phyloP scores from a whole-genome alignment of 2,888 invertebrate genomes.

The Caenorhabditis macrosperma region DNA sequence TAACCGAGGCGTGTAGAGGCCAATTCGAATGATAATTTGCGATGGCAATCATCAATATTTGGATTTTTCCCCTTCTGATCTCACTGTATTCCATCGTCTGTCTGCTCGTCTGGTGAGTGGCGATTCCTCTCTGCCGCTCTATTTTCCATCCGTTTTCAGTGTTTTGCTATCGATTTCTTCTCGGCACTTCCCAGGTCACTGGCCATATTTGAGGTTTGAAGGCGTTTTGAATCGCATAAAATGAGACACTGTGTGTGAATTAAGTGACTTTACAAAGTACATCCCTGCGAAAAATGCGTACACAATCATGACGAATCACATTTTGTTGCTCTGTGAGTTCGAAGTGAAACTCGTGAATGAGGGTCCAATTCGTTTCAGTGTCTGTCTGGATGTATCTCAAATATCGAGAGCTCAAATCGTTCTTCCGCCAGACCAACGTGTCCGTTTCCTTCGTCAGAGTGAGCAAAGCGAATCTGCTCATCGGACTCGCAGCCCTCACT shows the following conservation, averaged over 20 bases:
- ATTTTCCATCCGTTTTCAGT: constrained; percentile 41
- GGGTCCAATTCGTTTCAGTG: constrained; percentile 21
- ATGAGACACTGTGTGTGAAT: too few species aligned
- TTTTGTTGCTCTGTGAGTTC: constrained; percentile 42
- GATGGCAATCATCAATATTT: constrained; percentile 61
- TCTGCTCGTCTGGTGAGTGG: constrained; percentile 49
- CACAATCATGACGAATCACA: constrained; percentile 58
- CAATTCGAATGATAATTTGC: constrained; percentile 21
- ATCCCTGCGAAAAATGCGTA: constrained; percentile 57
- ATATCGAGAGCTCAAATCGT: constrained; percentile 53
- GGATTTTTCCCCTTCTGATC: constrained; percentile 55
- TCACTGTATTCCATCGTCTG: constrained; percentile 50
- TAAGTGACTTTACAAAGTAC: constrained; percentile 51
- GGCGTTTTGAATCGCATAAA: too few species aligned
- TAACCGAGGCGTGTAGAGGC: constrained; percentile 13
- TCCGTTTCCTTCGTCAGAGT: not conserved
- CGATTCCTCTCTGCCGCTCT: too few species aligned
- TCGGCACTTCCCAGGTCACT: constrained; percentile 53
- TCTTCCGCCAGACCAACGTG: constrained; percentile 26
- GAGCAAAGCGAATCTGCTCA: constrained; percentile 18
- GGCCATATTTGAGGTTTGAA: constrained; percentile 54
- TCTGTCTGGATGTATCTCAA: constrained; percentile 58
- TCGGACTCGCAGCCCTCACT: constrained; percentile 41
- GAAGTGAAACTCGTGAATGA: not conserved
- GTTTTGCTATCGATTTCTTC: constrained; percentile 50